A percentile compares a stretch with the other conserved stretches of the same genome.
Evolutionary conservation across 2,888 invertebrate genomes (phyloP).

Genomic region (Xylophagus ater): DNA sequence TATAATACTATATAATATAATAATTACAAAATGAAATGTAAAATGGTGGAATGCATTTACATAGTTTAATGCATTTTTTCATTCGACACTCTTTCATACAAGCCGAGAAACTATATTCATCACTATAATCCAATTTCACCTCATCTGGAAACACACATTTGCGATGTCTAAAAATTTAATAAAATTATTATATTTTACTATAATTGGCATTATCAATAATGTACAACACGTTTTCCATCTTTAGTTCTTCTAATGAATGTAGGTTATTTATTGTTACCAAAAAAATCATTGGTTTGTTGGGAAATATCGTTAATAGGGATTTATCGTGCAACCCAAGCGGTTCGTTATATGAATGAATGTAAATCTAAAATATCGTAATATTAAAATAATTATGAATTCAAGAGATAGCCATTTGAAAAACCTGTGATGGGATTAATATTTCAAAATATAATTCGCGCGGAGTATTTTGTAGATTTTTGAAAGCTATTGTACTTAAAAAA

Average conservation of each 20-base stretch:
- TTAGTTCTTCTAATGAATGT: conserved; percentile 62
- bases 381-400: background rate
- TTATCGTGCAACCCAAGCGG: conserved; percentile 56
- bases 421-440: conserved; percentile 30
- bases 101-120: conserved; percentile 56
- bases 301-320: conserved; percentile 60
- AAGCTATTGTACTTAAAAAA: conserved; percentile 29
- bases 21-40: conserved; percentile 50
- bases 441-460: conserved; percentile 35
- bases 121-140: conserved; percentile 46
- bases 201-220: background rate
- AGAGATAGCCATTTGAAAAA: no score
- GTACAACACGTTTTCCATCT: conserved; percentile 47
- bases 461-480: conserved; percentile 40
- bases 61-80: conserved; percentile 49
- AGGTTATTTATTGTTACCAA: conserved; percentile 60
- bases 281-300: conserved; percentile 30
- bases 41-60: conserved; percentile 62
- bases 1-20: no score
- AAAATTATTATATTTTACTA: background rate
- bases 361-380: conserved; percentile 29
- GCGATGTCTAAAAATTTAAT: conserved; percentile 45
- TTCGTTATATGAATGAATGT: conserved; percentile 57
- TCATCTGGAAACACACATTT: conserved; percentile 64
- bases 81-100: conserved; percentile 66